Evolutionary conservation across 2,113 vertebrate species (phyloP), one percentile per base, ranked within the genome.

Genomic region (Microtus pennsylvanicus): DNA sequence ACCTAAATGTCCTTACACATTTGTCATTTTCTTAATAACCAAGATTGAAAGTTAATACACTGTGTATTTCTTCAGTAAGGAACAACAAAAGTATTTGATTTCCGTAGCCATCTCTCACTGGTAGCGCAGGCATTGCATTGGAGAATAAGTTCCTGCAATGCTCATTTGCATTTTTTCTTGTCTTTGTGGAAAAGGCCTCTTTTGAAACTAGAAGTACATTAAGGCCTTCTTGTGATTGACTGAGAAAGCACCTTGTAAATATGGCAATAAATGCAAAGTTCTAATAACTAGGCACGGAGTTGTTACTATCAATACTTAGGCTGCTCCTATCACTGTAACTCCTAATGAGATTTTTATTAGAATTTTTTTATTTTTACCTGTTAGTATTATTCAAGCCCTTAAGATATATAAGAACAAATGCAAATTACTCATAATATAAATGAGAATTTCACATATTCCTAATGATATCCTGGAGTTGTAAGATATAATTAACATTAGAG

Each of bases 371-470:
- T 76, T 85, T 94, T 87, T 94, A 83, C 75, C 38, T 95, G 83
- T 72, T 94, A 72, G 93, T 76, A 52, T 91, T 83, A 89, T 67
- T 95, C 72, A 98, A 87, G 82, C 77, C 86, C 55, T 97, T 77
- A 97, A 81, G 86, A 92, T 89, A 74, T 50, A 61, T 77, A 95
- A 95, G 89, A 78, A 96, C 61, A 96, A 77, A 95, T 94, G 72
- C 80, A 96, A 96, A 97, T 83, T 38, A 33, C 90, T 93, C 90
- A 96, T 89, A 69, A 91, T 81, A 93, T 58, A 81, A 87, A 81
- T 89, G 55, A 95, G 50, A 45, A 95, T 96, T 95, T 96, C 74
- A 91, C 94, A 90, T 93, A 93, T 72, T 96, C 33, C 89, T 94
- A 95, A 94, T 93, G 82, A 90, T 91, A 78, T 93, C 91, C 89